These are phyloP conservation scores for Drosophila nr. medialis DNA, from an alignment of 2,888 invertebrate genomes.

Conservation along the genomic window DNA sequence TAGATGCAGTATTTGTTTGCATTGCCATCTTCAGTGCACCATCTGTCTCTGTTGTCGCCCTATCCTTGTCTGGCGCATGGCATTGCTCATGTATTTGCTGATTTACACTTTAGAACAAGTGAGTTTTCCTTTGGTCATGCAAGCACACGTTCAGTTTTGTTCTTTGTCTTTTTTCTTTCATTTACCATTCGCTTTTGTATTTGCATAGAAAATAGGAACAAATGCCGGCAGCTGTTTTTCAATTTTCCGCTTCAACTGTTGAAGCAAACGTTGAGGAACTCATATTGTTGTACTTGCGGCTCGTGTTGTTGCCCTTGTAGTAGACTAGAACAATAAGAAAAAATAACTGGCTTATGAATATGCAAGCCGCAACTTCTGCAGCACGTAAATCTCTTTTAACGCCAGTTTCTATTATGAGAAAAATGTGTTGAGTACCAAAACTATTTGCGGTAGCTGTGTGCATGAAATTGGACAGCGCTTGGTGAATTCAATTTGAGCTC, in stretches of 20 bases:
- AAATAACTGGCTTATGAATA: conserved; percentile 59
- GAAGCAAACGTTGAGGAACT: conserved; percentile 56
- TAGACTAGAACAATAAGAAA: conserved; percentile 37
- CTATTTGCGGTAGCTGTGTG: conserved; percentile 50
- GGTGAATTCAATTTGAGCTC: conserved; percentile 63
- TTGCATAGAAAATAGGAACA: conserved; percentile 38
- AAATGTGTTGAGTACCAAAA: conserved; percentile 51
- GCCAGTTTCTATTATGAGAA: conserved; percentile 48
- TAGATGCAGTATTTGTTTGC: conserved; percentile 65
- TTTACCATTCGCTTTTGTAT: conserved; percentile 7
- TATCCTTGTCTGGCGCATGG: conserved; percentile 6
- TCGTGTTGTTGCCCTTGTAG: conserved; percentile 14
- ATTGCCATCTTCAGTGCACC: conserved; percentile 20
- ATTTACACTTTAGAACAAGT: conserved; percentile 63
- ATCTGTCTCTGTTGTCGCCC: neutral
- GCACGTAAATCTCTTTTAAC: conserved; percentile 55
- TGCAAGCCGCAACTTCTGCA: conserved; percentile 51
- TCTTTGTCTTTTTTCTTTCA: neutral
- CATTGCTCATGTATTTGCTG: conserved; percentile 56
- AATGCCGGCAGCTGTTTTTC: conserved; percentile 74
- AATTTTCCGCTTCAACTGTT: conserved; percentile 78
- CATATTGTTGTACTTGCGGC: conserved; percentile 15
- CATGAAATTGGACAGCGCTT: conserved; percentile 40
- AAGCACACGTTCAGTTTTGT: conserved; percentile 47
- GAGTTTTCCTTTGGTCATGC: conserved; percentile 38